Base-by-base conservation (phyloP, 2,797 vertebrate genomes). In the Helarctos malayanus region DNA sequence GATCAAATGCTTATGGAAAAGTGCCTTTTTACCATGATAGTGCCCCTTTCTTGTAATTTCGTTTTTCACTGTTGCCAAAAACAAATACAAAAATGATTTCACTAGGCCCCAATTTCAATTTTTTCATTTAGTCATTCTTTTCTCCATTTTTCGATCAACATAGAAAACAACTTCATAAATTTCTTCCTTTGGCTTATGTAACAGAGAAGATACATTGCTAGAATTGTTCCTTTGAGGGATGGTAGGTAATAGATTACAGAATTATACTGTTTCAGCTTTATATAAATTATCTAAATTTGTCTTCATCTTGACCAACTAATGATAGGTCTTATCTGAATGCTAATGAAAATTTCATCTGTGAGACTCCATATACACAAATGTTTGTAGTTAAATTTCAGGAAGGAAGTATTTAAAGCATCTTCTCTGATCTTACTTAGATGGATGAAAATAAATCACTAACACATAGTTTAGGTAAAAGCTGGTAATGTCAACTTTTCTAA, bases 11-110 rank as follows among this genome's bases (percentile, higher is more conserved):
- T 95, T 97, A 87, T 91, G 57, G 83, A 95, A 96, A 97, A 97
- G 97, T 98, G 97, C 97, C 97, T 98, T 98, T 97, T 97, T 95
- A 89, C 56, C 75, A 84, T 94, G 59, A 83, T 92, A 96, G 69
- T 97, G 89, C 75, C 65, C 96, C 92, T 69, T 95, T 95, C 78
- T 88, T 96, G 32, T 61, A 91, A 85, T 93, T 96, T 87, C 12
- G 52, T 69, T 96, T 98, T 97, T 87, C 59, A 80, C 57, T 95
- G 18, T 97, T 96, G 79, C 89, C 90, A 97, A 88, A 98, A 95
- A 80, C 38, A 63, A 59, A 41, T 54, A 54, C 80, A 89, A 32
- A 93, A 79, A 68, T 92, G 23, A 25, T 89, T 95, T 95, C 96
- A 80, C 9, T 41, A 80, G 41, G 27, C 91, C 65, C 49, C 61